phyloP scores from a whole-genome alignment of 64 coral and sea anemone species.

The Pocillopora damicornis region DNA sequence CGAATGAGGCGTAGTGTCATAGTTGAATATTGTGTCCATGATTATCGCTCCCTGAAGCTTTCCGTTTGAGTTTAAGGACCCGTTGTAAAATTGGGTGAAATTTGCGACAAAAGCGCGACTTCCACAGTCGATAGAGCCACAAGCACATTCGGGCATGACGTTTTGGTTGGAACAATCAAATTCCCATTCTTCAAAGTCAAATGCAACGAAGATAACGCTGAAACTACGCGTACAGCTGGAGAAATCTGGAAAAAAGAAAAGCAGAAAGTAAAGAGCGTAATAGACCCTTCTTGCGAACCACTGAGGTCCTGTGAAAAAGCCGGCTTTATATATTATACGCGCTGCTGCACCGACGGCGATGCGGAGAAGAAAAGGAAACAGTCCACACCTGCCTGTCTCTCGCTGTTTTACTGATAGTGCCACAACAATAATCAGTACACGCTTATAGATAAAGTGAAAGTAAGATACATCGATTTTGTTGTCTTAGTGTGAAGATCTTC shows the following conservation, averaged over 20 bases:
- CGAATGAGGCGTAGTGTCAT: conserved; percentile 51
- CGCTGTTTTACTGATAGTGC: no score
- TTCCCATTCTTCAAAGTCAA: conserved; percentile 83
- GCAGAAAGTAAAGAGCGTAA: neutral
- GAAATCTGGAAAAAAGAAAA: conserved; percentile 14
- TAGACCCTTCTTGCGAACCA: no score
- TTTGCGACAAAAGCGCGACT: conserved; percentile 59
- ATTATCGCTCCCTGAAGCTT: conserved; percentile 67
- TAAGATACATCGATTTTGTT: no score
- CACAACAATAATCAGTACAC: no score
- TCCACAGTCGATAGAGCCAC: conserved; percentile 22
- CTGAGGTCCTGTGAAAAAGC: no score
- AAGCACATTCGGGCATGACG: conserved; percentile 2
- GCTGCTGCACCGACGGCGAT: no score
- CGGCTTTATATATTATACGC: no score
- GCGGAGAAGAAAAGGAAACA: no score
- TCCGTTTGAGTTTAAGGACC: conserved; percentile 27
- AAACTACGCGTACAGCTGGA: conserved; percentile 38
- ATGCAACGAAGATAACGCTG: conserved; percentile 63
- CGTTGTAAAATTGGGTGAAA: conserved; percentile 47
- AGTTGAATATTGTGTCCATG: conserved; percentile 77
- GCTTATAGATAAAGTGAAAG: no score
- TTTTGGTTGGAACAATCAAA: neutral
- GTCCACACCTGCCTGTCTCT: no score
- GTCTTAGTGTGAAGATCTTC: no score